Evolutionary conservation across 2,797 vertebrate species (phyloP).

Genomic region (Luscinia megarhynchos): DNA sequence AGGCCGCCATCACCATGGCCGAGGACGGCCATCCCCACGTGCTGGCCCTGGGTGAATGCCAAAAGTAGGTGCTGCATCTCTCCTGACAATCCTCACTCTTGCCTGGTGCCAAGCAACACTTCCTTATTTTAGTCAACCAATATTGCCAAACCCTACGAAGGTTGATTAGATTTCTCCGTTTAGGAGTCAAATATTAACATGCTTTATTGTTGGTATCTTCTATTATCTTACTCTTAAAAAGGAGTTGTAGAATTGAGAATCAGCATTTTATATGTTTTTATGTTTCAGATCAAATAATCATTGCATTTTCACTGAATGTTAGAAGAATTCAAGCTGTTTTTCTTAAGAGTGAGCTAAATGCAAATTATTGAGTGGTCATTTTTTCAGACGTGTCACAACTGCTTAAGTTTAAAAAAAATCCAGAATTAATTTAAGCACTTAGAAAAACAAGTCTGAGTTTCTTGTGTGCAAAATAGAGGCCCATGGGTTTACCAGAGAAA

Average conservation of each 20-base stretch:
- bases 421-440: background rate
- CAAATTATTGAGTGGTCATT: fast-evolving
- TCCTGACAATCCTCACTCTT: background rate
- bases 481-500: background rate
- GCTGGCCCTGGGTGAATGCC: constrained; percentile 93
- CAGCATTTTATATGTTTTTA: background rate
- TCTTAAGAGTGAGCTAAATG: background rate
- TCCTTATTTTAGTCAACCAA: background rate
- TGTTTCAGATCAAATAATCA: background rate
- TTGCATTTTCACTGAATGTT: background rate
- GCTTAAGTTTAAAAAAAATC: background rate
- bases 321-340: background rate
- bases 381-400: background rate
- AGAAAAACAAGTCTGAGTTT: background rate
- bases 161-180: fast-evolving
- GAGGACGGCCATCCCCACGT: constrained; percentile 97
- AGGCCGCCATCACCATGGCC: constrained; percentile 91
- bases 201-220: fast-evolving
- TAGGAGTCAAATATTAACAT: background rate
- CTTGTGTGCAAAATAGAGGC: background rate
- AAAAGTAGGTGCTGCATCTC: constrained; percentile 84
- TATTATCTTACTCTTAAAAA: background rate
- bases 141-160: background rate
- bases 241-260: background rate
- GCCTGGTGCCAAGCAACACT: background rate